Percentiles rank a stretch among this genome's conserved stretches.
These are phyloP conservation scores for Porites lobata DNA, from an alignment of 92 coral and sea anemone species.

Conservation along the genomic window DNA sequence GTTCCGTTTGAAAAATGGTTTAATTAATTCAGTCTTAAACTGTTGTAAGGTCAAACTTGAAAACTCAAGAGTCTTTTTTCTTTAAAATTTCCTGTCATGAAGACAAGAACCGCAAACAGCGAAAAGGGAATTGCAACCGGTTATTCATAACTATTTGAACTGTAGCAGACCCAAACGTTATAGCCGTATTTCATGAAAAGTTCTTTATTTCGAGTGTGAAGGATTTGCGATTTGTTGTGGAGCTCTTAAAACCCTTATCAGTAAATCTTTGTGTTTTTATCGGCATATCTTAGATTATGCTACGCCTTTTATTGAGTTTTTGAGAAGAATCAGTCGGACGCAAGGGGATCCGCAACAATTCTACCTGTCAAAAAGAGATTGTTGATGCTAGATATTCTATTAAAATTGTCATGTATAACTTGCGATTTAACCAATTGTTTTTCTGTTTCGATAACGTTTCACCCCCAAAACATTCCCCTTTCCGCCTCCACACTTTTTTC, in stretches of 20 bases:
- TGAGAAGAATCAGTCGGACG: background rate
- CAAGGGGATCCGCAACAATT: background rate
- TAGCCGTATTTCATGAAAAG: background rate
- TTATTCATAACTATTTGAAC: background rate
- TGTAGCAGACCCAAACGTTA: background rate
- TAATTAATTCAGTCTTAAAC: slow-evolving; percentile 9
- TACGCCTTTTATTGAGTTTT: slow-evolving; percentile 25
- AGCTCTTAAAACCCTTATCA: slow-evolving; percentile 12
- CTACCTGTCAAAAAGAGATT: slow-evolving; percentile 28
- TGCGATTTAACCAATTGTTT: background rate
- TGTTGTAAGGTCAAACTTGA: background rate
- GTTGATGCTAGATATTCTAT: slow-evolving; percentile 4
- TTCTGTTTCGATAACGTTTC: slow-evolving; percentile 4
- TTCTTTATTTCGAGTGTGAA: background rate
- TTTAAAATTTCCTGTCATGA: background rate
- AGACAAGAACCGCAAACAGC: background rate
- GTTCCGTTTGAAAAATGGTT: background rate
- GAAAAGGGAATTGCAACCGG: background rate
- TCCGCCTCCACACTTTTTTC: background rate
- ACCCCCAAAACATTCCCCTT: background rate
- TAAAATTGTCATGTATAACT: slow-evolving; percentile 13
- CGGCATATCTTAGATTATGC: slow-evolving; percentile 29
- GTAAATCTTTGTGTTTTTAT: background rate
- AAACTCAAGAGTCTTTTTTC: background rate
- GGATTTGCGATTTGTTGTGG: background rate